These are phyloP conservation scores for Meloidogyne floridensis DNA, from an alignment of 1,140 invertebrate species.

Conservation along the genomic window DNA sequence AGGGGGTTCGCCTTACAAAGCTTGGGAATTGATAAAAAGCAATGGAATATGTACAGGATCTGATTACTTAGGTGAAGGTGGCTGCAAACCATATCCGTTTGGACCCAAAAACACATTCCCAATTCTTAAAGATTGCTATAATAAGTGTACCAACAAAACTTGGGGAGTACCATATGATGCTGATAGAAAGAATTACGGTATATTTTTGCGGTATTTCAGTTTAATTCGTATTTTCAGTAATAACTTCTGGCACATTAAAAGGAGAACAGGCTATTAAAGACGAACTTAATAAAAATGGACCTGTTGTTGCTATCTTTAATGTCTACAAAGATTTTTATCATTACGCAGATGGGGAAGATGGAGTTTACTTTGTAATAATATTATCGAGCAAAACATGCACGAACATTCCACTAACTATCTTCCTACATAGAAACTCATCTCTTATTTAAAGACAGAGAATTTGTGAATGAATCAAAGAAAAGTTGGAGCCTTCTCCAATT, in stretches of 20 bases:
- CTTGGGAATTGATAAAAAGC: slow-evolving; percentile 6
- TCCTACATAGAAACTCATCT: no score
- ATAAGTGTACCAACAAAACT: slow-evolving; percentile 3
- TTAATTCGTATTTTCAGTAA: slow-evolving; percentile 66
- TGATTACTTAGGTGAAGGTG: neutral
- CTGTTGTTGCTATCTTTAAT: slow-evolving; percentile 83
- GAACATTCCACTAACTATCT: no score
- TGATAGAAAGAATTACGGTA: slow-evolving; percentile 69
- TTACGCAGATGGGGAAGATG: slow-evolving; percentile 71
- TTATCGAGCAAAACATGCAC: no score
- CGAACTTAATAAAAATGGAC: slow-evolving; percentile 83
- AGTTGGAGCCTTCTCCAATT: no score
- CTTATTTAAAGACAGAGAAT: no score
- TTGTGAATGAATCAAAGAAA: no score
- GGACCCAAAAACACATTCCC: neutral
- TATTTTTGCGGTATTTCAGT: slow-evolving; percentile 20
- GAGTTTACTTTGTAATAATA: neutral
- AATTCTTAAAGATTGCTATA: neutral
- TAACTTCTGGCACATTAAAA: neutral
- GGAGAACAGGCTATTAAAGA: neutral
- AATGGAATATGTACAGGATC: slow-evolving; percentile 5
- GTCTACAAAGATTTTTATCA: slow-evolving; percentile 85
- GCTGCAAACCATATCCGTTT: slow-evolving; percentile 27
- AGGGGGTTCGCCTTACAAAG: neutral
- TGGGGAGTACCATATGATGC: neutral